Conservation (phyloP, 2,888 invertebrate species). For the Tubulanus polymorphus region DNA sequence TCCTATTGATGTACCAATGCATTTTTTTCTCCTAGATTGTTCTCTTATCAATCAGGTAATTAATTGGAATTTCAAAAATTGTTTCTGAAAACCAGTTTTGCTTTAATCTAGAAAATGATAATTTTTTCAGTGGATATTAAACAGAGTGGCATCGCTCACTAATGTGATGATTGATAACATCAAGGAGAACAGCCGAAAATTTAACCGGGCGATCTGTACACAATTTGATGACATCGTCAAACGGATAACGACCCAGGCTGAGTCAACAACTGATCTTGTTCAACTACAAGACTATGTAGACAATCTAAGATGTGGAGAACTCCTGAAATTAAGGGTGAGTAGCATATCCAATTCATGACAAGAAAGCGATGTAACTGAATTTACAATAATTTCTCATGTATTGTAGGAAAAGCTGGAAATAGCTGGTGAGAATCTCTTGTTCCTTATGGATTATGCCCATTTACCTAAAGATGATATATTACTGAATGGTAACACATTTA, state of each 20-base stretch:
- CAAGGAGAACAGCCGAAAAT: conserved; percentile 36
- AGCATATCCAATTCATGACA: not conserved
- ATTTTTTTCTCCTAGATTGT: conserved; percentile 49
- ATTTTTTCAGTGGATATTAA: conserved; percentile 39
- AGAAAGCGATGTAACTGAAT: not conserved
- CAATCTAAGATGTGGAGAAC: conserved; percentile 40
- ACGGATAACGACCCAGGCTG: conserved; percentile 42
- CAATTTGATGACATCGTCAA: conserved; percentile 50
- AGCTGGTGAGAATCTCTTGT: conserved; percentile 48
- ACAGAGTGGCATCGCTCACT: conserved; percentile 32
- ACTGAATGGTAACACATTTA: conserved; percentile 48
- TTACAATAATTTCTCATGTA: not conserved
- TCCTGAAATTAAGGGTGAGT: conserved; percentile 40
- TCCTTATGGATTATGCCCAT: conserved; percentile 48
- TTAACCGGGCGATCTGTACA: conserved; percentile 48
- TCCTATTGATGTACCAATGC: conserved; percentile 48
- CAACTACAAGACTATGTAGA: conserved; percentile 48
- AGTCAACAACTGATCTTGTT: conserved; percentile 46
- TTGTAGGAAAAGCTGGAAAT: conserved; percentile 45
- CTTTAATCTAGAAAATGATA: not conserved
- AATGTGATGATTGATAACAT: conserved; percentile 43
- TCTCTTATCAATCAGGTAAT: conserved; percentile 42
- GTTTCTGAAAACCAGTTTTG: not conserved
- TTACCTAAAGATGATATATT: conserved; percentile 44
- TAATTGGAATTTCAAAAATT: conserved; percentile 3